Evolutionary conservation across 1,140 invertebrate genomes (phyloP), one percentile per base, ranked within the genome.

Genomic region (Caenorhabditis inopinata): DNA sequence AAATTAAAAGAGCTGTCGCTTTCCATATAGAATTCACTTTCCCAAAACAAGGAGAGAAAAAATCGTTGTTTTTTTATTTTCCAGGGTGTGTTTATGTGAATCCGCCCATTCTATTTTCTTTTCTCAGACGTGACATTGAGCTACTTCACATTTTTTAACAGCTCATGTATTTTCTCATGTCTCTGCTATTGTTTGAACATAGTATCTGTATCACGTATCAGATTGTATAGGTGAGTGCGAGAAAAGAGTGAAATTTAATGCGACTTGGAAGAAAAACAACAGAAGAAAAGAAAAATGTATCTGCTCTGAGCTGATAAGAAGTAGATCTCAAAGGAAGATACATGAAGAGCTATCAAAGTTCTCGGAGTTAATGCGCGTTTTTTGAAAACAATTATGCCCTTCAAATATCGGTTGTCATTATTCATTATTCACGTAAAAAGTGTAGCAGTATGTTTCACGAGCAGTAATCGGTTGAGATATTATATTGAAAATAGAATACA

Each of bases 81-180:
- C 6, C 6, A 7, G 14, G 5, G 38, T 42, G 38, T 68, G 58
- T 38, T 29, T 27, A 32, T 38, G 38, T 75, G 42, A 25, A 25
- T 47, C 73, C 74, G 27, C 6, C 45, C 45, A 51, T 9, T 75
- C n/a, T n/a, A n/a, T n/a, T 12, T 75, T 23, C 21, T 75, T 35
- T 48, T 47, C 45, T 74, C 16, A 45, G 23, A 74, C 14, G 35
- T 45, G 35, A 48, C 42, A 48, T 75, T 68, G 74, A 75, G 42
- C 74, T 48, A 25, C 42, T 75, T 32, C 29, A 27, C 23, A 4
- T 51, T 25, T 51, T 21, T 21, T 4, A 9, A 5, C 45, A 47
- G 18, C 35, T 49, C 74, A 23, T 75, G 21, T 23, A n/a, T 45
- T 16, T 75, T 49, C 45, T 75, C 74, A 11, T 47, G 14, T 47